Evolutionary conservation across 2,888 invertebrate species (phyloP), one percentile per base, ranked within the genome.

Genomic region (Drosophila nigricruria): DNA sequence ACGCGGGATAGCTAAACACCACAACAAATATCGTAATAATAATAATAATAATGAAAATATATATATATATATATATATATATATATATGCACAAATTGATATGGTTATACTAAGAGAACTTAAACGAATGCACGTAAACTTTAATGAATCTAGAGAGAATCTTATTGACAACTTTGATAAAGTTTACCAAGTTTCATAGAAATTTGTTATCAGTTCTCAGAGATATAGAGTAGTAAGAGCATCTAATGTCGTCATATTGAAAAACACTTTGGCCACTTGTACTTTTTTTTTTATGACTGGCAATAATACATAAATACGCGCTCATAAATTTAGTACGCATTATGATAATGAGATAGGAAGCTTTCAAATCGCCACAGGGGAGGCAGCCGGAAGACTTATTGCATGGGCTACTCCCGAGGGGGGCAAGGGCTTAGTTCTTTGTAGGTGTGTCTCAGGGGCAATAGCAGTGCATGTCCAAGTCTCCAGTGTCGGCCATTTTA

Each of bases 401-500:
- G 16, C 40, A 40, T 12, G 16, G 18, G 36, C 27, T 30, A 30
- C n/a, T 43, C 32, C 14, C 18, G 25, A 6, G 34, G 1, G 2
- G 16, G 16, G 27, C 1, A 1, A 1, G 23, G 16, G 27, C n/a
- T 45, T 16, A 8, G 25, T 45, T 45, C n/a, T 43, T 30, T 52
- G 52, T 25, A 45, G 52, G 65, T 32, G 63, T 63, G 45, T 32
- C 45, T 25, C 38, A 18, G 14, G 36, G 56, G 43, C 5, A 30
- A 30, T 10, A 54, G 61, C 32, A 8, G 32, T 45, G 56, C 63
- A 71, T 54, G 32, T 50, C 60, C 66, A 60, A 30, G 65, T 70
- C 73, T 66, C 57, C 40, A 56, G 59, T 42, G 66, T 36, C 66
- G 66, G 54, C 61, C 73, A 70, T 70, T 77, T 77, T 70, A 65